These are phyloP conservation scores for Calliphora vicina DNA, from an alignment of 1,140 invertebrate species.

Conservation along the genomic window DNA sequence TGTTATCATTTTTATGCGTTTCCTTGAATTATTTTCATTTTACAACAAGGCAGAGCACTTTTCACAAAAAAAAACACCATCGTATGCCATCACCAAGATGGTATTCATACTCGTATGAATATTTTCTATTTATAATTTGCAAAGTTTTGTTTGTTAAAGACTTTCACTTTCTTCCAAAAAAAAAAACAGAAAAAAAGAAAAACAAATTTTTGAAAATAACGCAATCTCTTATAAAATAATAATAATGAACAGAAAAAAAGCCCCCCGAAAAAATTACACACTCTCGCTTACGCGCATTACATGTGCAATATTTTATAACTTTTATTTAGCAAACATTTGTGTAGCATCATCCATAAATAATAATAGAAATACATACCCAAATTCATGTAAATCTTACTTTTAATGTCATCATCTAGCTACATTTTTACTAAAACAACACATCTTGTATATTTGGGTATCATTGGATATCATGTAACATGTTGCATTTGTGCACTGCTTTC, in stretches of 20 bases:
- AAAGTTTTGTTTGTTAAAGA: background rate
- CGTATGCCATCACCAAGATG: background rate
- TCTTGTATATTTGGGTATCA: no score
- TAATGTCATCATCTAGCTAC: constrained; percentile 1
- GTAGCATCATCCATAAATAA: background rate
- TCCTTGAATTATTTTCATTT: constrained; percentile 27
- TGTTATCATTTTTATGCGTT: constrained; percentile 29
- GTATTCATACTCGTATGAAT: background rate
- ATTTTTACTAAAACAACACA: no score
- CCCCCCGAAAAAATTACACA: background rate
- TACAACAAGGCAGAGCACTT: background rate
- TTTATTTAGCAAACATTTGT: background rate
- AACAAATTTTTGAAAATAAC: background rate
- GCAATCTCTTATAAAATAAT: background rate
- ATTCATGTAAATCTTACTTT: background rate
- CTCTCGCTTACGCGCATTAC: background rate
- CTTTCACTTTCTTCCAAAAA: constrained; percentile 20
- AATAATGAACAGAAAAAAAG: background rate
- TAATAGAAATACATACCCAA: background rate
- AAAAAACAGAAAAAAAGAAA: background rate
- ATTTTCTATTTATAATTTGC: background rate
- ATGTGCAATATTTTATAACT: constrained; percentile 2
- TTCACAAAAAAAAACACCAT: background rate
- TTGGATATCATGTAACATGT: no score
- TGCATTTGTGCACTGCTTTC: background rate